Evolutionary conservation across 2,113 vertebrate species (phyloP).

Genomic region (Calyptommatus sinebrachiatus): DNA sequence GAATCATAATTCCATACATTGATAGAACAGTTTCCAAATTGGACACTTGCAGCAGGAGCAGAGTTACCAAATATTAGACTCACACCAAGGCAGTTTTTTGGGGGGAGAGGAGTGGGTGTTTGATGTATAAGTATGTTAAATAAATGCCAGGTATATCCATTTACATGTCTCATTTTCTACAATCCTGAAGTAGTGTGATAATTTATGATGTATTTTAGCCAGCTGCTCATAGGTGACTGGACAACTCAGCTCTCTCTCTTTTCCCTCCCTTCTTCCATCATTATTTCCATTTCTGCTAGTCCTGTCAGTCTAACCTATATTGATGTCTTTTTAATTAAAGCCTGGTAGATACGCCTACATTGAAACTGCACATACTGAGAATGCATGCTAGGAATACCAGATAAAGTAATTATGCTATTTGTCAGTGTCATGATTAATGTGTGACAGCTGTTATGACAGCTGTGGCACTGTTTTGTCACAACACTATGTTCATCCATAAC

Average conservation of each 20-base stretch:
- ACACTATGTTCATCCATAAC: conserved; percentile 78
- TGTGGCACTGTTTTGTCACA: conserved; percentile 82
- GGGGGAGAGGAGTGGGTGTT: no score
- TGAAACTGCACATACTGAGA: conserved; percentile 67
- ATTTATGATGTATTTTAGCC: conserved; percentile 42
- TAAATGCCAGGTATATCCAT: no score
- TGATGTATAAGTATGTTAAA: no score
- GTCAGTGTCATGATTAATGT: conserved; percentile 85
- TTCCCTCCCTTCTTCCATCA: no score
- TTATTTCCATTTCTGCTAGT: conserved; percentile 67
- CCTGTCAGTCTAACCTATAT: conserved; percentile 75
- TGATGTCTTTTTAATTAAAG: conserved; percentile 79
- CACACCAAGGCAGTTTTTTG: no score
- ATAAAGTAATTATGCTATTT: conserved; percentile 83
- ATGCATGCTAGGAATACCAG: conserved; percentile 76
- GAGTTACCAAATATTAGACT: no score
- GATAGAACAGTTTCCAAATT: no score
- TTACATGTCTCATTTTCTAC: no score
- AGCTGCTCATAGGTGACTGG: conserved; percentile 13
- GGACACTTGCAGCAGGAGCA: no score
- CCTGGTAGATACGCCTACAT: conserved; percentile 64
- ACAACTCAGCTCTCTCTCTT: conserved; percentile 18
- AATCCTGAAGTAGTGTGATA: conserved; percentile 38
- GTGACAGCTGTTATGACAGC: conserved; percentile 84
- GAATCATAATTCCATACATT: no score